Conservation (phyloP, 2,797 vertebrate genomes). For the Manis javanica region DNA sequence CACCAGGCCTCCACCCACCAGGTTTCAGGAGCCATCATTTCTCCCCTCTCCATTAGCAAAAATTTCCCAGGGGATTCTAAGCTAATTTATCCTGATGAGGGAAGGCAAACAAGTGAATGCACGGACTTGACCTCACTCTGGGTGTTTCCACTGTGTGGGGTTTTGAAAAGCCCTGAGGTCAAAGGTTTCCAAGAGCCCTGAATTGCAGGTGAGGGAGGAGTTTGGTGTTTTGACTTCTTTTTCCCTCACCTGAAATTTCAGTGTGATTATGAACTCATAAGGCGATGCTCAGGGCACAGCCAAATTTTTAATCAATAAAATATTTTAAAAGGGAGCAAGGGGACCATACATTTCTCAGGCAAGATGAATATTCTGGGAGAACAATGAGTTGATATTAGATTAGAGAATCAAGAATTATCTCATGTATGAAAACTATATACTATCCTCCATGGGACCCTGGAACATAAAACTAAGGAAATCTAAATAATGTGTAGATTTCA, state of each 20-base stretch:
- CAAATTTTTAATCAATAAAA: constrained; percentile 46
- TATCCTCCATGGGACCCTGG: background rate
- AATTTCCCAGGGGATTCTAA: background rate
- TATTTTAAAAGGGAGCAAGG: background rate
- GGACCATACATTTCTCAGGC: background rate
- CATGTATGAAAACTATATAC: background rate
- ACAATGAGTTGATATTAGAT: background rate
- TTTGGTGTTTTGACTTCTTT: background rate
- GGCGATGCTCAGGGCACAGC: background rate
- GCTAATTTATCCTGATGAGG: background rate
- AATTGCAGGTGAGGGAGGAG: background rate
- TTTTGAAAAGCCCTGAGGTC: background rate
- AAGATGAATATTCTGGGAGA: background rate
- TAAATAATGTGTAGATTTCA: background rate
- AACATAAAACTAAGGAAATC: background rate
- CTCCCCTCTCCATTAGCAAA: background rate
- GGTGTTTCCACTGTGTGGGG: background rate
- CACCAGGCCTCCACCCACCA: background rate
- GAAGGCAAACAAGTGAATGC: background rate
- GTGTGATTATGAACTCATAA: background rate
- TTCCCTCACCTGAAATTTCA: background rate
- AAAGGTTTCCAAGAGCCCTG: background rate
- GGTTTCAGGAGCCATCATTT: background rate
- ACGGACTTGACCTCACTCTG: background rate
- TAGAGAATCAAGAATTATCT: constrained; percentile 34